Conservation (phyloP, 2,113 vertebrate genomes). For the Dicentrarchus labrax region DNA sequence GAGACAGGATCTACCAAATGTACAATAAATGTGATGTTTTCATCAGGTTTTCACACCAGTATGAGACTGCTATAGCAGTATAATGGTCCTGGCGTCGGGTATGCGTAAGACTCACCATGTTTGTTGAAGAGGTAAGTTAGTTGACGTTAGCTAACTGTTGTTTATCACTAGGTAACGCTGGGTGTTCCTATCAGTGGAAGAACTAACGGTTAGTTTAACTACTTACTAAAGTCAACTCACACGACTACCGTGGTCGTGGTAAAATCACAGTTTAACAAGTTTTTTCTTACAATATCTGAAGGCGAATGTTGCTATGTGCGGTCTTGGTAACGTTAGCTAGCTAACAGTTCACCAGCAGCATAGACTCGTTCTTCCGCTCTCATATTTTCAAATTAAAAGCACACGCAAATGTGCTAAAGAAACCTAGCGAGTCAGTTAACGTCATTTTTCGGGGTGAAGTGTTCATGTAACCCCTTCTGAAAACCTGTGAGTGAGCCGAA, state of each 20-base stretch:
- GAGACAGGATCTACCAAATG: slow-evolving; percentile 90
- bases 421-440: background rate
- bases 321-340: slow-evolving; percentile 4
- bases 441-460: background rate
- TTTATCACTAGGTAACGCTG: slow-evolving; percentile 51
- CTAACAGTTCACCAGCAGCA: background rate
- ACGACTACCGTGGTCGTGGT: no score
- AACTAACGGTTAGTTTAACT: background rate
- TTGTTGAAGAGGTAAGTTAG: background rate
- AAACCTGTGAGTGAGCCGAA: fast-evolving
- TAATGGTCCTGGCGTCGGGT: background rate
- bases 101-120: slow-evolving; percentile 65
- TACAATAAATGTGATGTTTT: background rate
- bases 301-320: background rate
- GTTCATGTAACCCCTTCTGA: background rate
- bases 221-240: background rate
- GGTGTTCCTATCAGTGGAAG: background rate
- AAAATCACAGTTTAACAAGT: background rate
- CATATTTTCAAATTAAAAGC: slow-evolving; percentile 44
- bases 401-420: background rate
- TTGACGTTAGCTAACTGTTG: background rate
- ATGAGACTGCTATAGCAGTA: background rate
- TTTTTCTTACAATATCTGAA: background rate
- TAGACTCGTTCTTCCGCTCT: background rate
- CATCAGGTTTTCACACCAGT: background rate